Evolutionary conservation across 1,140 invertebrate genomes (phyloP).

Genomic region (Magallana gigas): DNA sequence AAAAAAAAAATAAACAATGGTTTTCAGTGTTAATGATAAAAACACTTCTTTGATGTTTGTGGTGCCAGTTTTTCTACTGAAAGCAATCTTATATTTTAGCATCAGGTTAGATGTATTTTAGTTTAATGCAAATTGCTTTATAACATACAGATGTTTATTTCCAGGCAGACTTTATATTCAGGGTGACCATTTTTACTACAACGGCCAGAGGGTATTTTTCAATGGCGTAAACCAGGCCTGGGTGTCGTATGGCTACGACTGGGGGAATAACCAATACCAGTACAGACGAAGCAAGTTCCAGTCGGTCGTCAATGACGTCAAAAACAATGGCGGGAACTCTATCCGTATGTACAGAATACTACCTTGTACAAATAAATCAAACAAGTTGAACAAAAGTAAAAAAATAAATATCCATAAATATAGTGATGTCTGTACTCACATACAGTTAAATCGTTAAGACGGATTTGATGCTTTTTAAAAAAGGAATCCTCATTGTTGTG

Average conservation of each 20-base stretch:
- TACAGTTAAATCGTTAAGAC: too few relatives aligned
- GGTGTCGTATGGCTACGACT: conserved; percentile 73
- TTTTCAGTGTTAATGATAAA: too few relatives aligned
- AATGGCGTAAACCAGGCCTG: conserved; percentile 79
- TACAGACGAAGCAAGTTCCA: conserved; percentile 67
- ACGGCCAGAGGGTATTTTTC: conserved; percentile 77
- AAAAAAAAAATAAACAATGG: too few relatives aligned
- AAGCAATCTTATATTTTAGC: background rate
- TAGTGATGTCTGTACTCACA: too few relatives aligned
- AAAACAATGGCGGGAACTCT: conserved; percentile 77
- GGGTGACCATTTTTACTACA: conserved; percentile 66
- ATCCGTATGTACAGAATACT: conserved; percentile 73
- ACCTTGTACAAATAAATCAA: too few relatives aligned
- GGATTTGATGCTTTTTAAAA: too few relatives aligned
- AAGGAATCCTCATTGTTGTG: too few relatives aligned
- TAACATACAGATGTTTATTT: background rate
- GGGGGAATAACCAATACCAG: conserved; percentile 77
- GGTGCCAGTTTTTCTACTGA: too few relatives aligned
- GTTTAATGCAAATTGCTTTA: background rate
- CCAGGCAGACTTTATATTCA: conserved; percentile 44
- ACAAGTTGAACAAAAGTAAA: too few relatives aligned
- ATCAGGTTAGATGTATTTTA: background rate
- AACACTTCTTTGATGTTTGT: too few relatives aligned
- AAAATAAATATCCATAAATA: too few relatives aligned
- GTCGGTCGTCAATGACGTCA: conserved; percentile 72